phyloP scores from a whole-genome alignment of 35 echinoderm and acorn worm genomes.

The Hemicentrotus pulcherrimus region DNA sequence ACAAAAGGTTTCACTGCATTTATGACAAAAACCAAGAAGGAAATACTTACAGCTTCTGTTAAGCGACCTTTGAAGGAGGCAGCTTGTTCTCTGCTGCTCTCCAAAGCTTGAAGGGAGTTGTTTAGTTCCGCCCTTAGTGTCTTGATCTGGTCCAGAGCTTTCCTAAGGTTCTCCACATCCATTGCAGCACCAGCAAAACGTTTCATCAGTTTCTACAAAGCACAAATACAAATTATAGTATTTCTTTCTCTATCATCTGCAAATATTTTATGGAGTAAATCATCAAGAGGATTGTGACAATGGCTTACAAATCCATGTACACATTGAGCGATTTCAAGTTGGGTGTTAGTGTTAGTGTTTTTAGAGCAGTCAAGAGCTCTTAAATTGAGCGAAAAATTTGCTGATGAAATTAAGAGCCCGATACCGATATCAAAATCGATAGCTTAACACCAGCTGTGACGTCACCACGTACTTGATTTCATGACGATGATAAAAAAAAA shows the following conservation, averaged over 20 bases:
- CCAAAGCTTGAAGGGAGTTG: slow-evolving; percentile 67
- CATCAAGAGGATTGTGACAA: no score
- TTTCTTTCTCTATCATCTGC: neutral
- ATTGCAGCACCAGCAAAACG: slow-evolving; percentile 81
- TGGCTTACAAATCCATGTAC: no score
- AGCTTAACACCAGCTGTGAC: no score
- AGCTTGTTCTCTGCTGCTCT: slow-evolving; percentile 53
- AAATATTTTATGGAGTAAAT: no score
- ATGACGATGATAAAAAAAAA: no score
- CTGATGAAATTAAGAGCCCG: no score
- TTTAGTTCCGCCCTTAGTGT: slow-evolving; percentile 66
- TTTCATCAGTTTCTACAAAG: slow-evolving; percentile 73
- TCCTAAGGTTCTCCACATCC: slow-evolving; percentile 89
- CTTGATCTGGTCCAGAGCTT: slow-evolving; percentile 86
- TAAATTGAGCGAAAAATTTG: no score
- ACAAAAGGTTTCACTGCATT: neutral
- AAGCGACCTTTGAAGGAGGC: slow-evolving; percentile 59
- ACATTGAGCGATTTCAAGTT: no score
- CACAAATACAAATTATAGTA: neutral
- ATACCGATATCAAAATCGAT: no score
- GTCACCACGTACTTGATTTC: no score
- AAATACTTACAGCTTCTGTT: slow-evolving; percentile 69
- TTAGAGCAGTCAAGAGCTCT: no score
- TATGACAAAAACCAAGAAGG: neutral
- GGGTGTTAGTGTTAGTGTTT: no score